Percentiles rank a stretch among this genome's conserved stretches.
phyloP scores from a whole-genome alignment of 2,113 vertebrate species.

The Edolisoma coerulescens region DNA sequence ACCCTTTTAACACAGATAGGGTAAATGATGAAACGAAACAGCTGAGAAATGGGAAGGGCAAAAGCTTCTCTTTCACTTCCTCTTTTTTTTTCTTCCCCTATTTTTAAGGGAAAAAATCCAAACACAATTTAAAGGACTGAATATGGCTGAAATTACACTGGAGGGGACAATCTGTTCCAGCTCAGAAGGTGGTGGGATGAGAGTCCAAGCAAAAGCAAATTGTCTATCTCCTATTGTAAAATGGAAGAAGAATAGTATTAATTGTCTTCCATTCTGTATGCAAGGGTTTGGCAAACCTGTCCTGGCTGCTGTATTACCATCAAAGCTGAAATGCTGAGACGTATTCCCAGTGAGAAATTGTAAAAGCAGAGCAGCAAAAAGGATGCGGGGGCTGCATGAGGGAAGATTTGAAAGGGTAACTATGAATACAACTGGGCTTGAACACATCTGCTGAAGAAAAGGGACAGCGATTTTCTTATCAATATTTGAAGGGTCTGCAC shows the following conservation, averaged over 20 bases:
- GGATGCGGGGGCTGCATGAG: not conserved
- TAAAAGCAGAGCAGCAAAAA: not conserved
- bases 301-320: not conserved
- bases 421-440: not conserved
- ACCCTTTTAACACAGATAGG: not conserved
- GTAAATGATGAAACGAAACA: not conserved
- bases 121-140: not conserved
- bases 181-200: not conserved
- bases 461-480: not conserved
- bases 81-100: fast-evolving
- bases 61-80: not conserved
- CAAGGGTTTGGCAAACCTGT: not conserved
- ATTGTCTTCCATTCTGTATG: not conserved
- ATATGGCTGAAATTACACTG: not conserved
- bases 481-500: not conserved
- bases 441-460: not conserved
- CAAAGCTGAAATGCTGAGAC: not conserved
- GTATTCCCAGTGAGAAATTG: not conserved
- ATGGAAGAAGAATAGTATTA: not conserved
- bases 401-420: not conserved
- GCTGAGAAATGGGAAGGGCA: not conserved
- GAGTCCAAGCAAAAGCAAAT: not conserved
- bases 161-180: not conserved
- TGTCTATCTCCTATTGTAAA: not conserved
- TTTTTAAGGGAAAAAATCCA: not conserved